Evolutionary conservation across 2,888 invertebrate species (phyloP).

Genomic region (Cantharis lateralis): DNA sequence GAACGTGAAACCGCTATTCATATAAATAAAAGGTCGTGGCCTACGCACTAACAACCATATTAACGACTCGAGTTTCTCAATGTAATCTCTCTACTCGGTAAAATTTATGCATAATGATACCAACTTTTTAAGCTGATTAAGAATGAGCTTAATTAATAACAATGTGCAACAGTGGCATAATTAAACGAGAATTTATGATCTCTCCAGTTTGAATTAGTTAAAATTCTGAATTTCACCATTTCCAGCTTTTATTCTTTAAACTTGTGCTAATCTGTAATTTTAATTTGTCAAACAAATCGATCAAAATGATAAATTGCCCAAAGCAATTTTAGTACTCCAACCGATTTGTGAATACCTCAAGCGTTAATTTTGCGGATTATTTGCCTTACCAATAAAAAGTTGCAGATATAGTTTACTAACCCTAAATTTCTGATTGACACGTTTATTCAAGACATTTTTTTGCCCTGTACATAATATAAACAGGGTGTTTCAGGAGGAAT

Average conservation of each 20-base stretch:
- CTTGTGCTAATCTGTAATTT: not conserved
- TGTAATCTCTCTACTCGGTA: not conserved
- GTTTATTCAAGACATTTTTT: not conserved
- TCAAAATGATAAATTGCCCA: not conserved
- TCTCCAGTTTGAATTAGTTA: not conserved
- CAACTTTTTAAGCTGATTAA: not conserved
- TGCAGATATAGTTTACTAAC: not conserved
- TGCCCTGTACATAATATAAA: too few species aligned
- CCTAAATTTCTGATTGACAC: not conserved
- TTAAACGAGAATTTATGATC: not conserved
- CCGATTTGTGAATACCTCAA: not conserved
- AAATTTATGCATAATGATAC: not conserved
- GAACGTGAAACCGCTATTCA: not conserved
- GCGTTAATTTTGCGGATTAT: not conserved
- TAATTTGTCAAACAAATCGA: not conserved
- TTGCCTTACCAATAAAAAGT: not conserved
- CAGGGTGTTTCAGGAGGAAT: too few species aligned
- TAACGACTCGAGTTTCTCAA: slow-evolving; percentile 16
- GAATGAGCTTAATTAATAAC: not conserved
- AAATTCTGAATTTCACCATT: not conserved
- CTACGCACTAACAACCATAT: slow-evolving; percentile 15
- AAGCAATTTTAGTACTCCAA: not conserved
- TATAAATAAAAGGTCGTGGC: slow-evolving; percentile 20
- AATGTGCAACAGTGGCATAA: not conserved
- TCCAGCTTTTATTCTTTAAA: not conserved